Percentiles rank a stretch among this genome's conserved stretches.
phyloP scores from a whole-genome alignment of 2,888 invertebrate genomes.

The Xanthia togata region DNA sequence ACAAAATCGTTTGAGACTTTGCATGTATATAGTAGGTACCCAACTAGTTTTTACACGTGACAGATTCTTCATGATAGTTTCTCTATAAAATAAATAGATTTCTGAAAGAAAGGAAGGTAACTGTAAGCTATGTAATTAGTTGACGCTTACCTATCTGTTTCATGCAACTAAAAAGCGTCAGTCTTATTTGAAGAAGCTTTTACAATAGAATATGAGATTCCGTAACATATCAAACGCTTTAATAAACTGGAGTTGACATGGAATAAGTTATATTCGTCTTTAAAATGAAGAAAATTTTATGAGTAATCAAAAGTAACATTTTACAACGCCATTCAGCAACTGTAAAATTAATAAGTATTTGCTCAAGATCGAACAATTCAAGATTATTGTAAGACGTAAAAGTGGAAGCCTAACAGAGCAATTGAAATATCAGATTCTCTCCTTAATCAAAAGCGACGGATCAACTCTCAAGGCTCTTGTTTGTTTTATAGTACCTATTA shows the following conservation, averaged over 20 bases:
- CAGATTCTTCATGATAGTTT: neutral
- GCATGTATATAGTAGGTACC: no score
- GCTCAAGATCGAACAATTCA: neutral
- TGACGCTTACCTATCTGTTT: neutral
- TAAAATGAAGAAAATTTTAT: neutral
- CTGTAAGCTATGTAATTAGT: neutral
- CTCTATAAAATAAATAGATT: neutral
- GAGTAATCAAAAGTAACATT: neutral
- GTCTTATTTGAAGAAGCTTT: neutral
- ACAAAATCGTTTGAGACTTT: no score
- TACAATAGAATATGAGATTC: neutral
- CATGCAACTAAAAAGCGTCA: neutral
- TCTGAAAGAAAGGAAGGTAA: neutral
- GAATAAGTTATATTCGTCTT: neutral
- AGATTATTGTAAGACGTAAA: neutral
- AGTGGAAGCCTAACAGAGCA: neutral
- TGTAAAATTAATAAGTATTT: neutral
- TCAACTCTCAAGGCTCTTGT: neutral
- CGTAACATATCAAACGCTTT: neutral
- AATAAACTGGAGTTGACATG: neutral
- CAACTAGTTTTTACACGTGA: neutral
- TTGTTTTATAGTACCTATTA: conserved; percentile 15
- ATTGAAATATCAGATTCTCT: conserved; percentile 14
- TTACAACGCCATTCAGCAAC: neutral
- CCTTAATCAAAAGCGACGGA: conserved; percentile 2